Evolutionary conservation across 2,888 invertebrate species (phyloP), one percentile per base, ranked within the genome.

Genomic region (Lamellibrachia columna): DNA sequence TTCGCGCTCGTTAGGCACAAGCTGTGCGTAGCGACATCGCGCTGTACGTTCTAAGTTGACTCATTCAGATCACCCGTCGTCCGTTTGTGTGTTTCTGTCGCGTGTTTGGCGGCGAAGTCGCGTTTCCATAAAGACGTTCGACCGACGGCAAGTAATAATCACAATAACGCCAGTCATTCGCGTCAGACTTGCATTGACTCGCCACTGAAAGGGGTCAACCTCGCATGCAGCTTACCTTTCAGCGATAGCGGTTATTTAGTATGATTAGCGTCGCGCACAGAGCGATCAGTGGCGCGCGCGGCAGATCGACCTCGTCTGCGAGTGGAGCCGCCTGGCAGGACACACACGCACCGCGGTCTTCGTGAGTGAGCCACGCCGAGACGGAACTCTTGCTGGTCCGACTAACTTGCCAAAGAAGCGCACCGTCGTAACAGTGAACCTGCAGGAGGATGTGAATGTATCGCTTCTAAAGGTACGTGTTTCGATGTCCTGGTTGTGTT

Each of bases 81-180:
- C 75, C 15, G 75, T 75, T 75, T 75, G 75, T 75, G 22, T 75
- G n/a, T 75, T 75, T n/a, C n/a, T 22, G n/a, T 75, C 75, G 75
- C 75, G 75, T 75, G 75, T 75, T 75, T 75, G 75, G 75, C n/a
- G n/a, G 75, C 75, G 75, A 75, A 11, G 22, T 75, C 75, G 75
- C 75, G 75, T 75, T 75, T 75, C 75, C 75, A 75, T 75, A 75
- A 75, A 75, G 75, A 75, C 75, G 75, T 75, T 75, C 75, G n/a
- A n/a, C 22, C 75, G 75, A 75, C n/a, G 22, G 75, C 75, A 75
- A 75, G 75, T 75, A 75, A 75, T 75, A 75, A 22, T 22, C 75
- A 75, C 75, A 75, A 75, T 75, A 75, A 75, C n/a, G 75, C 22
- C 75, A 75, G 15, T 75, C 75, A 75, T 75, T 75, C 75, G 75